phyloP scores from a whole-genome alignment of 2,113 vertebrate genomes.

The Bungarus multicinctus region DNA sequence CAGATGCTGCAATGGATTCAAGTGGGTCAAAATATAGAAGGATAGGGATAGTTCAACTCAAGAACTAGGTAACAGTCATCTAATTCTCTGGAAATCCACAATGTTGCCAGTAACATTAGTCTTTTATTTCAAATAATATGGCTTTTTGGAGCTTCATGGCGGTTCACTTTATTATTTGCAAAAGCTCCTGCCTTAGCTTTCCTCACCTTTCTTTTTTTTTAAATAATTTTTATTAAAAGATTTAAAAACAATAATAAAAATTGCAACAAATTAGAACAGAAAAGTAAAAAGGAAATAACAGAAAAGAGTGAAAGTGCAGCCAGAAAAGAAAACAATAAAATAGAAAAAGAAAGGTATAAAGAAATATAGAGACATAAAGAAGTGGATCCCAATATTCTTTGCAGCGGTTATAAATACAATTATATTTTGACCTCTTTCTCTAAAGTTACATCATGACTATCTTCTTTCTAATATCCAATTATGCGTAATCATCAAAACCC shows the following conservation, averaged over 20 bases:
- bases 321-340: not conserved
- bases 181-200: not conserved
- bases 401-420: not conserved
- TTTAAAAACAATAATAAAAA: not conserved
- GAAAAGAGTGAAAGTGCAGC: not conserved
- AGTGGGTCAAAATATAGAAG: not conserved
- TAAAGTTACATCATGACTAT: too few relatives aligned
- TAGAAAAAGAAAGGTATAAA: not conserved
- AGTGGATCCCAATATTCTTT: not conserved
- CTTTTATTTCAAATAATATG: not conserved
- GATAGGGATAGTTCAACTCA: not conserved
- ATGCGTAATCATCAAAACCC: not conserved
- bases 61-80: not conserved
- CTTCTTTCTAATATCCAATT: not conserved
- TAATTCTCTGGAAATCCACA: not conserved
- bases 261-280: not conserved
- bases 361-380: not conserved
- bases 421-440: not conserved
- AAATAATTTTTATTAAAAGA: not conserved
- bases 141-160: not conserved
- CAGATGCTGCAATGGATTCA: not conserved
- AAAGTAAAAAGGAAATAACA: not conserved
- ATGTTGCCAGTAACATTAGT: not conserved
- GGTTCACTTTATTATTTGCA: not conserved
- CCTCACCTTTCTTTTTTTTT: not conserved